phyloP scores from a whole-genome alignment of 2,888 invertebrate species.

The Theodoxus fluviatilis region DNA sequence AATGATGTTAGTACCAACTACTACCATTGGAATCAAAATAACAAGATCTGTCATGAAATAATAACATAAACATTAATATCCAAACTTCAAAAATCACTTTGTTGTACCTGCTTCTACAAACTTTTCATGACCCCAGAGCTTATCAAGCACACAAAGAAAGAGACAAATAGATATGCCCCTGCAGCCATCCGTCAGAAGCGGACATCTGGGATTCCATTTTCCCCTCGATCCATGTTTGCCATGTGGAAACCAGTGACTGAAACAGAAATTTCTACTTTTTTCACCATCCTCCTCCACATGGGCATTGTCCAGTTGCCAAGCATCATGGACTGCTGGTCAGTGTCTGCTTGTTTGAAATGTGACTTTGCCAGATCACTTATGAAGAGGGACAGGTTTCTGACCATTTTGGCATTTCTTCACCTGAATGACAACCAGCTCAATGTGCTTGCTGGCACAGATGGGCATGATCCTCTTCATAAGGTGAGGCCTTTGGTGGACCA shows the following conservation, averaged over 20 bases:
- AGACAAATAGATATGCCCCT: conserved; percentile 11
- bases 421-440: too few relatives aligned
- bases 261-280: background rate
- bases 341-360: background rate
- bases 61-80: too few relatives aligned
- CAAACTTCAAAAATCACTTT: too few relatives aligned
- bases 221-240: background rate
- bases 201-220: background rate
- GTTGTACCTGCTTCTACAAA: too few relatives aligned
- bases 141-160: background rate
- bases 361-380: background rate
- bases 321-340: conserved; percentile 15
- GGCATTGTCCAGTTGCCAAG: background rate
- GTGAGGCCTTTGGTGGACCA: background rate
- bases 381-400: background rate
- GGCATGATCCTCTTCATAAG: conserved; percentile 15
- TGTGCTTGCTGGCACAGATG: too few relatives aligned
- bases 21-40: too few relatives aligned
- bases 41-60: too few relatives aligned
- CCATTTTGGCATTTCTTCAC: background rate
- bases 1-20: too few relatives aligned
- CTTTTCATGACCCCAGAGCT: background rate
- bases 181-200: too few relatives aligned
- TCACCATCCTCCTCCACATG: conserved; percentile 18
- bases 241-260: background rate